A percentile compares a stretch with the other conserved stretches of the same genome.
These are phyloP conservation scores for Decapterus maruadsi DNA, from an alignment of 2,797 vertebrate species.

Conservation along the genomic window DNA sequence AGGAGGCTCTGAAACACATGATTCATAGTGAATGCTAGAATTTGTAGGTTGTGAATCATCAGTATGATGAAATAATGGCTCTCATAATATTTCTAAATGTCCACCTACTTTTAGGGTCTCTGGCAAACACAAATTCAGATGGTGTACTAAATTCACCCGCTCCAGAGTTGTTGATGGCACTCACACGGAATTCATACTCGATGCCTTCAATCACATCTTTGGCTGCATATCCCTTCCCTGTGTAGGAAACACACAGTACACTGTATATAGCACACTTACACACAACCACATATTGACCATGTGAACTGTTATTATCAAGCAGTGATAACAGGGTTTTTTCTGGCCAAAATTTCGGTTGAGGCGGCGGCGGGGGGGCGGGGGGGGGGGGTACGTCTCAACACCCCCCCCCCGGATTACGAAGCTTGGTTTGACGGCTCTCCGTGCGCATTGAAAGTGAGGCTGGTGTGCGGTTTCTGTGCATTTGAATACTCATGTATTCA, in stretches of 20 bases:
- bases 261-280: not conserved
- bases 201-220: conserved; percentile 87
- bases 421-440: no score
- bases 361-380: no score
- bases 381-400: no score
- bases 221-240: conserved; percentile 83
- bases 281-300: not conserved
- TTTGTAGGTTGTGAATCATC: conserved; percentile 4
- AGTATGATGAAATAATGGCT: conserved; percentile 5
- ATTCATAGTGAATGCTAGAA: conserved; percentile 31
- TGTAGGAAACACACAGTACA: not conserved
- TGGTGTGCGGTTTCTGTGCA: no score
- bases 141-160: conserved; percentile 88
- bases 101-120: conserved; percentile 90
- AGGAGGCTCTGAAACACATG: conserved; percentile 85
- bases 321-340: no score
- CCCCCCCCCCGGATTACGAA: no score
- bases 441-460: no score
- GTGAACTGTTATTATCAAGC: not conserved
- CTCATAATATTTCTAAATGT: conserved; percentile 17
- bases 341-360: no score
- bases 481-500: no score
- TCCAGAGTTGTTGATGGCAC: conserved; percentile 91
- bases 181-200: conserved; percentile 92
- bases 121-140: conserved; percentile 88